Evolutionary conservation across 2,888 invertebrate species (phyloP).

Genomic region (Sisyra nigra): DNA sequence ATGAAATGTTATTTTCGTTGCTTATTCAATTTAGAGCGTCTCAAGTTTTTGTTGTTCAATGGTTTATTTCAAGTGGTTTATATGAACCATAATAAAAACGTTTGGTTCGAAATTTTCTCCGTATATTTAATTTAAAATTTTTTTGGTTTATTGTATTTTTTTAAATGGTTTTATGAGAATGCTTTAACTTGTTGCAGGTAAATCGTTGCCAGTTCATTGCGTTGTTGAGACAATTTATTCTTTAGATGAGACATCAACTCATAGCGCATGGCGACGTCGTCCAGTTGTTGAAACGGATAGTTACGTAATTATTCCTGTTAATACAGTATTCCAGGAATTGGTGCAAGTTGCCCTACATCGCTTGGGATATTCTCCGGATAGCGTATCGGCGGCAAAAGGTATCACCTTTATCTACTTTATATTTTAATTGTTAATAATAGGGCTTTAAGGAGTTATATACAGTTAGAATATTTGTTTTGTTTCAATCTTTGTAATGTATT

Average conservation of each 20-base stretch:
- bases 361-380: slow-evolving; percentile 78
- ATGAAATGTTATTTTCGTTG: background rate
- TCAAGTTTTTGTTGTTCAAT: too few species aligned
- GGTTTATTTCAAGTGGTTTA: too few species aligned
- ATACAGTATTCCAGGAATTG: slow-evolving; percentile 80
- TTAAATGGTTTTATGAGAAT: too few species aligned
- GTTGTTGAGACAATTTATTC: slow-evolving; percentile 77
- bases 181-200: slow-evolving; percentile 48
- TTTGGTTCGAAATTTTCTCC: too few species aligned
- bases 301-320: slow-evolving; percentile 87
- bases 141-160: too few species aligned
- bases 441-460: too few species aligned
- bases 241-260: slow-evolving; percentile 36
- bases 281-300: slow-evolving; percentile 81
- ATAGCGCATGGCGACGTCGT: slow-evolving; percentile 47
- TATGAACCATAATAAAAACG: too few species aligned
- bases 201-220: slow-evolving; percentile 88
- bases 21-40: background rate
- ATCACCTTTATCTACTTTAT: slow-evolving; percentile 8
- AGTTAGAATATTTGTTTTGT: too few species aligned
- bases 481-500: too few species aligned
- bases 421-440: slow-evolving; percentile 73
- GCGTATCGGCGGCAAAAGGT: slow-evolving; percentile 72
- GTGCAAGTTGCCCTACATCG: slow-evolving; percentile 82
- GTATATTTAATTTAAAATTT: too few species aligned